Percentiles rank a stretch among this genome's conserved stretches.
phyloP scores from a whole-genome alignment of 1,140 invertebrate species.

The Bombus cullumanus region DNA sequence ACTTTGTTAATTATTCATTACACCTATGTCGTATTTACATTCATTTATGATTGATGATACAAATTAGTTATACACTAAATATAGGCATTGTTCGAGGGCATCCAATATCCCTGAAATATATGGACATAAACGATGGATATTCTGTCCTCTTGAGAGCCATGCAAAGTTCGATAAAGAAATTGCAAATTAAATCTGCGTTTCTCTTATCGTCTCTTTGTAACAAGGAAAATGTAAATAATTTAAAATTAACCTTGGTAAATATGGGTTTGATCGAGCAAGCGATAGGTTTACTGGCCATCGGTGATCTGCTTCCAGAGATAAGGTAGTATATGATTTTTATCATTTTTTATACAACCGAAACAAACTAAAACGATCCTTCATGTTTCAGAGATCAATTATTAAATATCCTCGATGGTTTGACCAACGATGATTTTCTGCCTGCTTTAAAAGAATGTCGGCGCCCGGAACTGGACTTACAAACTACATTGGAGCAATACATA shows the following conservation, averaged over 20 bases:
- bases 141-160: slow-evolving; percentile 85
- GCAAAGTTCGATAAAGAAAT: slow-evolving; percentile 84
- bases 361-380: slow-evolving; percentile 23
- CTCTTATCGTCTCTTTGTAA: slow-evolving; percentile 85
- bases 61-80: slow-evolving; percentile 25
- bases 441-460: slow-evolving; percentile 82
- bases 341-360: background rate
- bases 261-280: slow-evolving; percentile 85
- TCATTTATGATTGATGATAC: background rate
- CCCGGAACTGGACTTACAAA: slow-evolving; percentile 81
- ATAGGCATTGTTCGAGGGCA: slow-evolving; percentile 86
- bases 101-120: slow-evolving; percentile 83
- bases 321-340: slow-evolving; percentile 67
- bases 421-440: slow-evolving; percentile 79
- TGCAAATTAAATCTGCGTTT: slow-evolving; percentile 88
- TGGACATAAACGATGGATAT: slow-evolving; percentile 86
- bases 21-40: background rate
- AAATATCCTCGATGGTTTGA: slow-evolving; percentile 81
- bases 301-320: slow-evolving; percentile 77
- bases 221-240: slow-evolving; percentile 84
- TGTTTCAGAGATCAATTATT: slow-evolving; percentile 84
- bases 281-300: slow-evolving; percentile 80
- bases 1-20: background rate
- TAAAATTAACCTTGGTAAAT: slow-evolving; percentile 81
- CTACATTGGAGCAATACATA: slow-evolving; percentile 78